Evolutionary conservation across 1,140 invertebrate genomes (phyloP).

Genomic region (Eciton burchellii): DNA sequence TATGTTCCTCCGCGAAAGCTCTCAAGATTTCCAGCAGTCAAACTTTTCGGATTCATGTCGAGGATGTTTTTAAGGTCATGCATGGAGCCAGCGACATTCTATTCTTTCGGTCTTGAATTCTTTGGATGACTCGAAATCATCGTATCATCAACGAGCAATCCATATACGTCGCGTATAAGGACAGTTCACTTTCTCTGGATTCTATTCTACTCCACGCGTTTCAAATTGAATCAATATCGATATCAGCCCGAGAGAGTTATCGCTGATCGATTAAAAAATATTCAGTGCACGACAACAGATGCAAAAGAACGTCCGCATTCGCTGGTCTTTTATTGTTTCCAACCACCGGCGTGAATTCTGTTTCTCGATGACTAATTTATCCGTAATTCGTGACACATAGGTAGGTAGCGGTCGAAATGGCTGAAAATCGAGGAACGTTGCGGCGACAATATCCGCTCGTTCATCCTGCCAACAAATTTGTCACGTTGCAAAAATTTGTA

Average conservation of each 20-base stretch:
- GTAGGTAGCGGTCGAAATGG: slow-evolving; percentile 21
- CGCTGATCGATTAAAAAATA: neutral
- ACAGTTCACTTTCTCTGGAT: neutral
- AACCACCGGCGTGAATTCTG: neutral
- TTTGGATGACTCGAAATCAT: neutral
- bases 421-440: neutral
- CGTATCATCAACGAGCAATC: neutral
- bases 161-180: neutral
- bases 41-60: too few species aligned
- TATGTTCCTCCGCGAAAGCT: too few species aligned
- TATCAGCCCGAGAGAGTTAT: neutral
- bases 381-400: slow-evolving; percentile 13
- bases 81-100: neutral
- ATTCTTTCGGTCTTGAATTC: neutral
- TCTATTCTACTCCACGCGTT: neutral
- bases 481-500: slow-evolving; percentile 32
- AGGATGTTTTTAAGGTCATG: neutral
- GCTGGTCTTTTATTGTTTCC: slow-evolving; percentile 33
- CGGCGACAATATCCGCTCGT: slow-evolving; percentile 1
- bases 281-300: slow-evolving; percentile 31
- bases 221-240: neutral
- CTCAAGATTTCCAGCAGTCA: too few species aligned
- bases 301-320: slow-evolving; percentile 1
- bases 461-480: too few species aligned
- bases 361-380: slow-evolving; percentile 58